Conservation (phyloP, 1,140 invertebrate genomes). For the Gryon sp. region DNA sequence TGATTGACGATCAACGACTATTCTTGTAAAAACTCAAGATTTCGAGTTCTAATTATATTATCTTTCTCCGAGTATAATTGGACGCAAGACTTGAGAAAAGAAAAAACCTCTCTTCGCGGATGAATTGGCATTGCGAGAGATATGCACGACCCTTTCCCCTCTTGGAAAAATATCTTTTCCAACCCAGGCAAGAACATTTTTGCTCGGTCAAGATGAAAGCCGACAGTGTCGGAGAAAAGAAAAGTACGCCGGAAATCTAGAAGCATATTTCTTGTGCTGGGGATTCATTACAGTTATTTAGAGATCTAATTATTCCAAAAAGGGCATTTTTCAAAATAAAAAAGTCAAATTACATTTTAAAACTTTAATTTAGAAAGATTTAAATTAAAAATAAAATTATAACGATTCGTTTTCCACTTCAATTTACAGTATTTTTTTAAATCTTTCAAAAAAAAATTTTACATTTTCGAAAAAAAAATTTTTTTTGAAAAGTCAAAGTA, state of each 20-base stretch:
- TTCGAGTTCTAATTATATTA: constrained; percentile 17
- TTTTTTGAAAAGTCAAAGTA: no score
- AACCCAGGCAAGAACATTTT: constrained; percentile 8
- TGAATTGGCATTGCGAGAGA: constrained; percentile 30
- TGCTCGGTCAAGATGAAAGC: constrained; percentile 19
- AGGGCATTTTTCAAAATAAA: no score
- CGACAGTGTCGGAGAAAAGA: not conserved
- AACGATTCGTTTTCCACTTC: no score
- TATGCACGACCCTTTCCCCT: constrained; percentile 25
- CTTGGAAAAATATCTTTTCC: constrained; percentile 9
- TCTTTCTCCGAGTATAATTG: constrained; percentile 17
- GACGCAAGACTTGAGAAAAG: no score
- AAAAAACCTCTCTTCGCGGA: constrained; percentile 26
- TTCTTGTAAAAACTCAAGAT: not conserved
- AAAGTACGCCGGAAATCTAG: not conserved
- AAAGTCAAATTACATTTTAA: no score
- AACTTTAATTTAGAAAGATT: no score
- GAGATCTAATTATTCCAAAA: constrained; percentile 32
- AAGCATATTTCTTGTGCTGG: constrained; percentile 6
- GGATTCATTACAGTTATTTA: constrained; percentile 25
- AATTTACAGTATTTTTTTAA: no score
- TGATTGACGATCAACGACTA: no score
- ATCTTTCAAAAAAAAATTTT: no score
- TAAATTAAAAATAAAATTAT: no score
- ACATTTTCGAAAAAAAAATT: no score